Evolutionary conservation across 2,888 invertebrate species (phyloP), one percentile per base, ranked within the genome.

Genomic region (Penaeus monodon): DNA sequence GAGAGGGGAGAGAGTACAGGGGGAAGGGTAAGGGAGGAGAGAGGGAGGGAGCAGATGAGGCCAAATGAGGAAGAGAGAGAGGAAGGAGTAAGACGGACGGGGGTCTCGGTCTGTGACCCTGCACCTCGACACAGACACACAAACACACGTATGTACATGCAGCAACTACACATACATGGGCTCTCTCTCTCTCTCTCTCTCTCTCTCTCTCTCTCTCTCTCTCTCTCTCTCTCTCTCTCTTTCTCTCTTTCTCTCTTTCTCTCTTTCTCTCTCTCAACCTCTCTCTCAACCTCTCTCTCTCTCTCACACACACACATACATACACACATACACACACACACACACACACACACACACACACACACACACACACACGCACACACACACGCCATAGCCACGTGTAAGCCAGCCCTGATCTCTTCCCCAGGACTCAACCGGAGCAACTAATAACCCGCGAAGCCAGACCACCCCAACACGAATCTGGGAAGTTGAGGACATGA

Each of bases 281-380:
- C 27, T 49, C 29, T 29, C 44, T 10, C 78, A 12, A 10, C 22
- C 33, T 24, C 29, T 57, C 78, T 49, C 24, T 57, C 44, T 29
- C 57, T 49, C 33, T 29, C 63, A 33, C 33, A 33, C n/a, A 17
- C 17, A 38, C 24, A 74, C 33, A 33, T 3, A 33, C 33, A 33
- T 3, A 33, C 33, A 49, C 33, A 80, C 27, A 80, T 12, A 57
- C 57, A 63, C 27, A 80, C 27, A 80, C 27, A 12, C 20, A 20
- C 27, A 57, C 33, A 80, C 33, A 80, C 27, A 80, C n/a, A 80
- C 33, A 63, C 57, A 57, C 57, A 80, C 57, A 80, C 57, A 80
- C 57, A 57, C 57, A 80, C 33, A 80, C 24, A 80, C 33, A 33
- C 33, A 33, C 33, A 33, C 33, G 3, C 33, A 33, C 33, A 33